Percentiles rank a stretch among this genome's conserved stretches.
These are phyloP conservation scores for Ophion ellenae DNA, from an alignment of 2,888 invertebrate species.

Conservation along the genomic window DNA sequence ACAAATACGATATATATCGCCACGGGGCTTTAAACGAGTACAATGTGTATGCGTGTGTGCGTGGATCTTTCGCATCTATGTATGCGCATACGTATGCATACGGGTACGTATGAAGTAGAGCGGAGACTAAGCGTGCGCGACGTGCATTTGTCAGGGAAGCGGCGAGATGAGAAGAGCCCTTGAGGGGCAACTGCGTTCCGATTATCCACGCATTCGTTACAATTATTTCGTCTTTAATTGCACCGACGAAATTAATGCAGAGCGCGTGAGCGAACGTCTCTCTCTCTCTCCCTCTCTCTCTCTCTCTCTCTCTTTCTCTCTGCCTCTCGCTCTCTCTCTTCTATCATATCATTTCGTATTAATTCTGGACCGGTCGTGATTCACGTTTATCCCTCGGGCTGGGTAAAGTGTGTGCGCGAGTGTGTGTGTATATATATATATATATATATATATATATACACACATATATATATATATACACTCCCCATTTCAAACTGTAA, in stretches of 20 bases:
- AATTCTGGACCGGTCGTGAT: constrained; percentile 11
- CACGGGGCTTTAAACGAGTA: constrained; percentile 42
- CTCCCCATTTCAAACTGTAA: too few species aligned
- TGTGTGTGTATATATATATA: too few species aligned
- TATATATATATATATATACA: too few species aligned
- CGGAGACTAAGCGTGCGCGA: constrained; percentile 54
- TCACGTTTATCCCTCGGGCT: constrained; percentile 1
- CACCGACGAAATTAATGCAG: constrained; percentile 72
- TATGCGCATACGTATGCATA: not conserved
- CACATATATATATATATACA: too few species aligned
- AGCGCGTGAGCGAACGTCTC: constrained; percentile 10
- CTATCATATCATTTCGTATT: constrained; percentile 11
- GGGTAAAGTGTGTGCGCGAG: too few species aligned
- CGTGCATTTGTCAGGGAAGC: constrained; percentile 69
- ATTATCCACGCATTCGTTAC: constrained; percentile 67
- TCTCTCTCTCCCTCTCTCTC: too few species aligned
- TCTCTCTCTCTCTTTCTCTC: too few species aligned
- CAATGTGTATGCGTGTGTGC: not conserved
- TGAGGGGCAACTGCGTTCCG: constrained; percentile 15
- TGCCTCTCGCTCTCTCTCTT: not conserved
- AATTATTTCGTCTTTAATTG: constrained; percentile 74
- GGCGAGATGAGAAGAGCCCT: constrained; percentile 41
- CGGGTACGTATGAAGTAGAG: constrained; percentile 4
- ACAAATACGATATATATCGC: constrained; percentile 40
- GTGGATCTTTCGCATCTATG: not conserved